Base-by-base conservation (phyloP, 2,888 invertebrate species). In the Diogma glabrata region DNA sequence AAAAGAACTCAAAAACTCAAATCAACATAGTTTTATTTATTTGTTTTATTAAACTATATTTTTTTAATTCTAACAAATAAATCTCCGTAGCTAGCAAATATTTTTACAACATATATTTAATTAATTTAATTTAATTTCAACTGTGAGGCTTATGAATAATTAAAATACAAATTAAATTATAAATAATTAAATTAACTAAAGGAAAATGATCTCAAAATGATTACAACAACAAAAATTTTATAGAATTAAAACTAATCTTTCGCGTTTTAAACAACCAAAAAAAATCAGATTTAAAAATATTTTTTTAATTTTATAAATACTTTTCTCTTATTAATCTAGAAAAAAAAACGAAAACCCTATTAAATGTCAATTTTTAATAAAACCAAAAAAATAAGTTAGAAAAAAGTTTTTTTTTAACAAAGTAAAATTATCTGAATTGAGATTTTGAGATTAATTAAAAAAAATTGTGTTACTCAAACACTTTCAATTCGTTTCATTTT, bases 301-400 rank as follows among this genome's bases (percentile, higher is more conserved):
- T n/a, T n/a, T n/a, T n/a, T n/a, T n/a, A n/a, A n/a, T n/a, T n/a
- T n/a, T n/a, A n/a, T n/a, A n/a, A n/a, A n/a, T n/a, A n/a, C n/a
- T n/a, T n/a, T n/a, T n/a, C n/a, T n/a, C n/a, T n/a, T n/a, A n/a
- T n/a, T n/a, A n/a, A n/a, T n/a, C n/a, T n/a, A n/a, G n/a, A n/a
- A n/a, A n/a, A n/a, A n/a, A n/a, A n/a, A 43, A 23, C 14, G n/a
- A 43, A 43, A 43, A 19, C 43, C 43, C 43, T 43, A 43, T 43
- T 43, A 43, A 43, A 43, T 43, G 43, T 43, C 43, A 43, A 43
- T 43, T 43, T 43, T 43, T 43, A 23, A 43, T 43, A 43, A 22
- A n/a, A n/a, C n/a, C n/a, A n/a, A 43, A 43, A 43, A 43, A 36
- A 36, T 19, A 43, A 43, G 23, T 43, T 23, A 43, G 20, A 43